Evolutionary conservation across 2,113 vertebrate genomes (phyloP).

Genomic region (Himantopus leucocephalus): DNA sequence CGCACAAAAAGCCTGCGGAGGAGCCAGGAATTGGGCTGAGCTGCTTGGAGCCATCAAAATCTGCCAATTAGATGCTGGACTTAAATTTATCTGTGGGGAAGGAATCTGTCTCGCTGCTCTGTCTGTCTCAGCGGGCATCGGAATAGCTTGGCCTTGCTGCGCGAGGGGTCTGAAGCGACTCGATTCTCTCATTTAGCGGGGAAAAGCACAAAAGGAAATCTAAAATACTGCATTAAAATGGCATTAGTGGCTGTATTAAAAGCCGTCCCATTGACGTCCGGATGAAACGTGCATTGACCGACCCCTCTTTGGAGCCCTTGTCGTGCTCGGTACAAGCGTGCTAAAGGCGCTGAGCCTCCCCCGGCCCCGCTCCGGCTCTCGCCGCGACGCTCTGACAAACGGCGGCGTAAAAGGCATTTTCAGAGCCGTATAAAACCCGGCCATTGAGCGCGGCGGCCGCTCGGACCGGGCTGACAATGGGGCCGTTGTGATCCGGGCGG

Average conservation of each 20-base stretch:
- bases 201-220: background rate
- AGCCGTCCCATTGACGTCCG: background rate
- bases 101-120: background rate
- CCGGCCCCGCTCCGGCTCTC: background rate
- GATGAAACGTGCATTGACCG: background rate
- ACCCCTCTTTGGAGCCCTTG: background rate
- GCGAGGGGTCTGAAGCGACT: background rate
- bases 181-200: accelerated
- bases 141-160: background rate
- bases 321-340: background rate
- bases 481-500: background rate
- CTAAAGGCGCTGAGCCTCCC: background rate
- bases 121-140: background rate
- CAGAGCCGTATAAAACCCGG: background rate
- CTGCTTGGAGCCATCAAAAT: background rate
- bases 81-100: background rate
- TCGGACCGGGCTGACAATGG: background rate
- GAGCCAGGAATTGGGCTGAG: background rate
- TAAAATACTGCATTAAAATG: background rate
- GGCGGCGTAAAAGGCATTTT: background rate
- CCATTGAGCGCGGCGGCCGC: background rate
- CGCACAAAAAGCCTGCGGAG: accelerated
- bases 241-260: background rate
- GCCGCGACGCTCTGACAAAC: background rate
- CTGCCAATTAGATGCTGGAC: background rate